A percentile compares a stretch with the other conserved stretches of the same genome.
These are phyloP conservation scores for Elanoides forficatus DNA, from an alignment of 2,113 vertebrate genomes.

Conservation along the genomic window DNA sequence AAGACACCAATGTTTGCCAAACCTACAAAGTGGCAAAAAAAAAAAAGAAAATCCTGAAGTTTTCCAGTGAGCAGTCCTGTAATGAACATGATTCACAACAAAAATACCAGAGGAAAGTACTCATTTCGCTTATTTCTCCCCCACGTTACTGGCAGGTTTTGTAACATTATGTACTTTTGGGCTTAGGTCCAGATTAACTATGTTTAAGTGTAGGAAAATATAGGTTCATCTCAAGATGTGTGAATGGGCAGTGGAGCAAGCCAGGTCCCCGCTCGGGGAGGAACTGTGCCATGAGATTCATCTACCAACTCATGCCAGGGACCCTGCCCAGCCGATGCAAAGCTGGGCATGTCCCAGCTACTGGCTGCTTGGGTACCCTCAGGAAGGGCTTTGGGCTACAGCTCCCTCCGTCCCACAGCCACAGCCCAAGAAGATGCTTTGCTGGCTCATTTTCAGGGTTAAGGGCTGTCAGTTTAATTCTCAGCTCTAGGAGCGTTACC, in stretches of 20 bases:
- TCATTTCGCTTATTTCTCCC: background rate
- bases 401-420: background rate
- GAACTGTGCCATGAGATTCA: background rate
- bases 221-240: constrained; percentile 8
- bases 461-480: background rate
- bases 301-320: background rate
- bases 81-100: background rate
- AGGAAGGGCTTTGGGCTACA: background rate
- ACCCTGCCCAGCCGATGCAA: background rate
- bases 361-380: background rate
- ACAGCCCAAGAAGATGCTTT: accelerated
- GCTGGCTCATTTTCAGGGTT: background rate
- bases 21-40: background rate
- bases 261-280: background rate
- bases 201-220: constrained; percentile 36
- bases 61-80: background rate
- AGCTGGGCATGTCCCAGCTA: background rate
- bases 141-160: background rate
- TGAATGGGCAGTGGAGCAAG: background rate
- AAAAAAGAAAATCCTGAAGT: background rate
- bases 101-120: background rate
- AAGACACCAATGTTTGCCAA: background rate
- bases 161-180: background rate
- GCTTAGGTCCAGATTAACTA: constrained; percentile 8
- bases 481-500: background rate